These are phyloP conservation scores for Falco punctatus DNA, from an alignment of 2,113 vertebrate species.

Conservation along the genomic window DNA sequence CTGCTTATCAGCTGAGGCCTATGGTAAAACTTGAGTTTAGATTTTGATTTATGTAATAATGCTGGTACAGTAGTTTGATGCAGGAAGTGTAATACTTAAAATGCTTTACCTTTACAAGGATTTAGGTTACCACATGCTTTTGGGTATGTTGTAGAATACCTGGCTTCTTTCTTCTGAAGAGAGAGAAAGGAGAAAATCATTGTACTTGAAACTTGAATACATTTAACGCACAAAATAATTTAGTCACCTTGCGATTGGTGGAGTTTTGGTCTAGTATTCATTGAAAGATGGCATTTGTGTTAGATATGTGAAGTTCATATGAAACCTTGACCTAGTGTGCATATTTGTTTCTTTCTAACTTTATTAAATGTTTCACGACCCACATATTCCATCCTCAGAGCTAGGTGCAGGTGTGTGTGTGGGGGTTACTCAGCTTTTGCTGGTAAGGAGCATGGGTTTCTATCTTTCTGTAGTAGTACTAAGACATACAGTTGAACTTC, in stretches of 20 bases:
- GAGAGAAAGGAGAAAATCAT: neutral
- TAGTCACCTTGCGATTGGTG: neutral
- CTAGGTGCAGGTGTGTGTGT: rapidly evolving
- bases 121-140: neutral
- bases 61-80: neutral
- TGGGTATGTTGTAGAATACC: neutral
- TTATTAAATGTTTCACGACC: neutral
- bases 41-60: neutral
- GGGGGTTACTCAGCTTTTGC: neutral
- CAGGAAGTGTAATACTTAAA: neutral
- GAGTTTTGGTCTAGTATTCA: neutral
- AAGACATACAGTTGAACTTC: neutral
- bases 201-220: neutral
- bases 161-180: neutral
- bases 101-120: neutral
- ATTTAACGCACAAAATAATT: neutral
- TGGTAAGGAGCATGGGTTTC: neutral
- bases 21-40: neutral
- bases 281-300: neutral
- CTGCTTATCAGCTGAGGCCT: neutral
- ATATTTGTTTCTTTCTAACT: neutral
- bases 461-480: neutral
- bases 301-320: neutral
- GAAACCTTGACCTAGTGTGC: neutral
- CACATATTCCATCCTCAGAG: neutral